Base-by-base conservation (phyloP, 2,797 vertebrate species). In the Arremon aurantiirostris region DNA sequence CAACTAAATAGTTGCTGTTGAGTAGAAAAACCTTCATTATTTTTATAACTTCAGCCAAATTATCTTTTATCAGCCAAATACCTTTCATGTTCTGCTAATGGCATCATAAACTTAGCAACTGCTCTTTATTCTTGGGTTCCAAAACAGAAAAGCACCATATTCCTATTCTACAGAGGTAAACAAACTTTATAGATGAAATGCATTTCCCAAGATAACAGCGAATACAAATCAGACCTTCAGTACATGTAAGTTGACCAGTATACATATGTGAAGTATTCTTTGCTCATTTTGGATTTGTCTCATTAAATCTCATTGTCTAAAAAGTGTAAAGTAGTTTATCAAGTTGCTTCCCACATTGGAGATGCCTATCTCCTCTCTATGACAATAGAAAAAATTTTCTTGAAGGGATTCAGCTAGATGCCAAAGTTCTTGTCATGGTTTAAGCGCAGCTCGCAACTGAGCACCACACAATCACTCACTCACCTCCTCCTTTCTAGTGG, bases 11-110 rank as follows among this genome's bases (percentile, higher is more conserved):
- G 3, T 78, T 68, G 9, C 49, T 56, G 6, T 24, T 78, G 41
- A 46, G 8, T 79, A 21, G 14, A 60, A 59, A 37, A 15, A 61
- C 5, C 9, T 16, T 69, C 17, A 56, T 41, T 83, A 35, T 37
- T 59, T 49, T 60, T 27, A 27, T 32, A 49, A 57, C 19, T 69
- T 72, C 27, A 87, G n/a, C 10, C 55, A 91, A 80, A 59, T 82
- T 88, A 68, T 53, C 44, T 83, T 86, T 92, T 84, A 78, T 65
- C 49, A 69, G 21, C 19, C 57, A 84, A 72, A 91, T 79, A 79
- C 4, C 6, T 91, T 89, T 76, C 6, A 1, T 42, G 15, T 12
- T 61, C 12, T 20, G 39, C 32, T 89, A 82, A 59, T 78, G 20
- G 35, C 14, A 64, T 42, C 32, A 76, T 71, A 82, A 81, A 77